phyloP scores from a whole-genome alignment of 2,797 vertebrate genomes.

The Glyptemys insculpta region DNA sequence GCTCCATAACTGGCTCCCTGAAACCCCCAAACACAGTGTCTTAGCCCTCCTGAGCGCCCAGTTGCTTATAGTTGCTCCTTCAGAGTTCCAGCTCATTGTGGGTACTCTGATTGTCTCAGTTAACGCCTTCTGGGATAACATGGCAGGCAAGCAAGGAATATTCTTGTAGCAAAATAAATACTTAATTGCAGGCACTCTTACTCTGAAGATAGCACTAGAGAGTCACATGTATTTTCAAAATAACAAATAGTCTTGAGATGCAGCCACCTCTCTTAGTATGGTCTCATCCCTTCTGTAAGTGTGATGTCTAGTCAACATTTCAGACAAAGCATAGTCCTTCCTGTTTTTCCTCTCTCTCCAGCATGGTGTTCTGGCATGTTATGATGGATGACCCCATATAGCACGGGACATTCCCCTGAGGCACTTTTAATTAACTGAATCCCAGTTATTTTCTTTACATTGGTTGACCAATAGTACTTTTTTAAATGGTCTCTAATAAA shows the following conservation, averaged over 20 bases:
- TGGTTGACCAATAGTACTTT: not conserved
- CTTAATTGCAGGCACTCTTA: not conserved
- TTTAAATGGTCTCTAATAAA: not conserved
- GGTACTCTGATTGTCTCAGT: not conserved
- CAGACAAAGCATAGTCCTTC: not conserved
- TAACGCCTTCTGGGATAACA: not conserved
- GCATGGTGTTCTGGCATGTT: not conserved
- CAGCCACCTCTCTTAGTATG: not conserved
- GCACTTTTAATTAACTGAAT: not conserved
- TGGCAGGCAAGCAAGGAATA: slow-evolving; percentile 2
- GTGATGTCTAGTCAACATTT: not conserved
- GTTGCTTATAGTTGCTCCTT: not conserved
- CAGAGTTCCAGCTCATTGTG: not conserved
- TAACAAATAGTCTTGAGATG: not conserved
- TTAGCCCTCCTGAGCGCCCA: not conserved
- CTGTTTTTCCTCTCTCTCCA: not conserved
- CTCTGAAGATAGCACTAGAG: not conserved
- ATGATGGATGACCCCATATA: not conserved
- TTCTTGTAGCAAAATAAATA: not conserved
- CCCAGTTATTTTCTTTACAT: not conserved
- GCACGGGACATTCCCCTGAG: not conserved
- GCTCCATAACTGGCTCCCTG: not conserved
- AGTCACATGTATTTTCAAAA: not conserved
- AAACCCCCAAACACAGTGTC: not conserved
- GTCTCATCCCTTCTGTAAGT: not conserved